Evolutionary conservation across 1,140 invertebrate species (phyloP).

Genomic region (Argopecten irradians): DNA sequence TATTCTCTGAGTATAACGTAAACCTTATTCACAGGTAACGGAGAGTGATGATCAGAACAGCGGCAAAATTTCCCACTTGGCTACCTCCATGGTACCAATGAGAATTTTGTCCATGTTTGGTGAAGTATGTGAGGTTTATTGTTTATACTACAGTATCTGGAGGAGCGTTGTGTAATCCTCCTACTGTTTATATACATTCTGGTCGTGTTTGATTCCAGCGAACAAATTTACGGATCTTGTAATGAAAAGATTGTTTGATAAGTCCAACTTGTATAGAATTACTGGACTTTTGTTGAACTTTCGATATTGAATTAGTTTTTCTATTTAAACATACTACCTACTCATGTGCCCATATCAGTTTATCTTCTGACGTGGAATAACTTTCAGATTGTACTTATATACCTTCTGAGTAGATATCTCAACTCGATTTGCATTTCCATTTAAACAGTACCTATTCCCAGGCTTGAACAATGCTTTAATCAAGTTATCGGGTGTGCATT

Average conservation of each 20-base stretch:
- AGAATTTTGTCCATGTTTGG: background rate
- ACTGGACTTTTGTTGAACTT: background rate
- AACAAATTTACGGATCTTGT: background rate
- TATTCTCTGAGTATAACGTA: background rate
- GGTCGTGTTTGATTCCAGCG: background rate
- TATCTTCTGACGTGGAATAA: background rate
- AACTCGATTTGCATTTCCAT: background rate
- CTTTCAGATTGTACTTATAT: background rate
- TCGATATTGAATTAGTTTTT: background rate
- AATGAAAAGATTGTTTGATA: background rate
- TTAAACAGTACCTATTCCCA: background rate
- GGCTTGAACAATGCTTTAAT: background rate
- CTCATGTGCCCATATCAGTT: background rate
- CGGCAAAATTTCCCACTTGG: background rate
- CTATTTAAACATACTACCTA: background rate
- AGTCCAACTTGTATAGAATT: background rate
- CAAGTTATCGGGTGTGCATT: background rate
- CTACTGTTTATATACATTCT: background rate
- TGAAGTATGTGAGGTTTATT: background rate
- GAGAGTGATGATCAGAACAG: background rate
- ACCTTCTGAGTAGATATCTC: background rate
- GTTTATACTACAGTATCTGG: background rate
- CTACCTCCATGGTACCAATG: background rate
- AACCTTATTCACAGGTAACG: slow-evolving; percentile 5
- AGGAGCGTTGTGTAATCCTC: background rate